These are phyloP conservation scores for Pseudochirops corinnae DNA, from an alignment of 2,797 vertebrate species.

Conservation along the genomic window DNA sequence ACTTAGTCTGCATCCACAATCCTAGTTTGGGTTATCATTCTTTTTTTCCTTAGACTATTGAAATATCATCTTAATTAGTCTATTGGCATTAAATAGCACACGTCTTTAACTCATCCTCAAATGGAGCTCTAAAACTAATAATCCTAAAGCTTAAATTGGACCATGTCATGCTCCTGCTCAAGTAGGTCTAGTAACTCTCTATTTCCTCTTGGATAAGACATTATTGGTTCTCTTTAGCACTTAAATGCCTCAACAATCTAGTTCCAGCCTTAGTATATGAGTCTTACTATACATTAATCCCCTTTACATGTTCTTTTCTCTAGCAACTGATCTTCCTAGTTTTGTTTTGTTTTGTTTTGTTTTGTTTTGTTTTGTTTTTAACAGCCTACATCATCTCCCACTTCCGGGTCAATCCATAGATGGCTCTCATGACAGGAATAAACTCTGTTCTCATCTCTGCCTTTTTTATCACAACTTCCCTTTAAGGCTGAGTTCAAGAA, in stretches of 20 bases:
- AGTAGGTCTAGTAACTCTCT: background rate
- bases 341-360: background rate
- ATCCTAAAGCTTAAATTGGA: background rate
- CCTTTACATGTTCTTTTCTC: background rate
- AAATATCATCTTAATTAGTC: background rate
- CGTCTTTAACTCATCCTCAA: background rate
- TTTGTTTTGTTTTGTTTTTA: background rate
- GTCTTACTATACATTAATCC: background rate
- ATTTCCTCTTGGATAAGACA: background rate
- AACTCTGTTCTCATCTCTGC: background rate
- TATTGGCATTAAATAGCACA: background rate
- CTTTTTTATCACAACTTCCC: background rate
- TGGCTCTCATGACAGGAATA: background rate
- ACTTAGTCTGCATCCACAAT: background rate
- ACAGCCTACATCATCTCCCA: background rate
- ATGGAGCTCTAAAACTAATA: background rate
- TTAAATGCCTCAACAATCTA: background rate
- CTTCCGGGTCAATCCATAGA: background rate
- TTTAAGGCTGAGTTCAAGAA: background rate
- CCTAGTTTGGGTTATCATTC: background rate
- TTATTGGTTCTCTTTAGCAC: background rate
- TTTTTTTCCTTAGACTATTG: background rate
- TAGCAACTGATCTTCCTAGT: background rate
- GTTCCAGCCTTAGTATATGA: background rate
- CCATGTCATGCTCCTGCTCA: background rate